Conservation (phyloP, 2,797 vertebrate species). For the Lutra lutra region DNA sequence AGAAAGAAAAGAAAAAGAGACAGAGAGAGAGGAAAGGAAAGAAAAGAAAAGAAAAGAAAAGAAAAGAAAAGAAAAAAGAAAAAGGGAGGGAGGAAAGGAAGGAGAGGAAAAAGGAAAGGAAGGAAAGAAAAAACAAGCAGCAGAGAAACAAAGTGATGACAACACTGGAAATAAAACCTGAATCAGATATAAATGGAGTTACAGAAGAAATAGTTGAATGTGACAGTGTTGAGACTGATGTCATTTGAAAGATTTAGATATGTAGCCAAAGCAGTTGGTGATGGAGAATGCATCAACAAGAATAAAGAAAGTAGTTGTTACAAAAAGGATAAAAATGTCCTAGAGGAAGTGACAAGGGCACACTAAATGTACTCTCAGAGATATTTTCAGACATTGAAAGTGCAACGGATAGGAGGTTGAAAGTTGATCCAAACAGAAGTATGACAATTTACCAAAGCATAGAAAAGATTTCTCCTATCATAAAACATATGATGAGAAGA, state of each 20-base stretch:
- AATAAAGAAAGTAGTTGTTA: not conserved
- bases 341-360: not conserved
- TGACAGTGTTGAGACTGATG: not conserved
- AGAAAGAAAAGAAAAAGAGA: not conserved
- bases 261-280: not conserved
- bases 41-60: not conserved
- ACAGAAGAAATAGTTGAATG: not conserved
- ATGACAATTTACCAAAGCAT: not conserved
- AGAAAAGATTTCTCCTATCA: not conserved
- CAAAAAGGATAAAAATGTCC: not conserved
- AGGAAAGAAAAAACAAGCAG: not conserved
- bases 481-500: not conserved
- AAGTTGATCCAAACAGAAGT: not conserved
- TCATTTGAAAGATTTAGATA: not conserved
- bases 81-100: not conserved
- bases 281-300: not conserved
- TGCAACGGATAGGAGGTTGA: not conserved
- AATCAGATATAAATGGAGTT: not conserved
- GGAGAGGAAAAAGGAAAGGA: not conserved
- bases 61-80: not conserved
- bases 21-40: accelerated
- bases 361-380: not conserved
- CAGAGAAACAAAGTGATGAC: not conserved
- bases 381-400: not conserved
- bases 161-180: not conserved